phyloP scores from a whole-genome alignment of 2,797 vertebrate species.

The Mormyrops attenuatus region DNA sequence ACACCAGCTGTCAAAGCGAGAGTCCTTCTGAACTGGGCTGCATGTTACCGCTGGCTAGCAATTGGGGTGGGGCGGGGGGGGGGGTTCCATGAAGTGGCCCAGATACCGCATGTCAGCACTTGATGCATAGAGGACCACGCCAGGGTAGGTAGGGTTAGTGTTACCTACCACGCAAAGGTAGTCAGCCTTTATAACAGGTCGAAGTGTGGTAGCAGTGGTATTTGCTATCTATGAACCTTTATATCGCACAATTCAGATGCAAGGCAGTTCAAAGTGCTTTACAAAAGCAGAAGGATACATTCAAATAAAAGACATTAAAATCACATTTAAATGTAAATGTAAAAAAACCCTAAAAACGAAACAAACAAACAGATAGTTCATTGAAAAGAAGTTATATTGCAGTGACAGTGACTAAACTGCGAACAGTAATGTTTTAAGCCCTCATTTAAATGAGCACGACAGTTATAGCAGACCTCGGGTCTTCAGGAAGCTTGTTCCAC shows the following conservation, averaged over 20 bases:
- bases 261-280: not conserved
- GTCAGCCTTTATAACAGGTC: not conserved
- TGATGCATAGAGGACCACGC: not conserved
- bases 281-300: not conserved
- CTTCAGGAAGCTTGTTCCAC: not conserved
- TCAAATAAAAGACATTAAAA: not conserved
- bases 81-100: not conserved
- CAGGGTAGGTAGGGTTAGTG: not conserved
- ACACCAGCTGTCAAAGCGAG: not conserved
- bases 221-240: not conserved
- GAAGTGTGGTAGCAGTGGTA: not conserved
- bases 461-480: not conserved
- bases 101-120: not conserved
- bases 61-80: too few species aligned
- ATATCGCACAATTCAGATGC: not conserved
- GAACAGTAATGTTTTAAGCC: not conserved
- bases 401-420: not conserved
- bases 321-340: not conserved
- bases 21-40: not conserved
- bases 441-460: not conserved
- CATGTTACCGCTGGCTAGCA: not conserved
- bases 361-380: not conserved
- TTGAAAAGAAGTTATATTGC: not conserved
- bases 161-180: not conserved
- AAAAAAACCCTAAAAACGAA: not conserved